Evolutionary conservation across 2,113 vertebrate genomes (phyloP).

Genomic region (Taurulus bubalis): DNA sequence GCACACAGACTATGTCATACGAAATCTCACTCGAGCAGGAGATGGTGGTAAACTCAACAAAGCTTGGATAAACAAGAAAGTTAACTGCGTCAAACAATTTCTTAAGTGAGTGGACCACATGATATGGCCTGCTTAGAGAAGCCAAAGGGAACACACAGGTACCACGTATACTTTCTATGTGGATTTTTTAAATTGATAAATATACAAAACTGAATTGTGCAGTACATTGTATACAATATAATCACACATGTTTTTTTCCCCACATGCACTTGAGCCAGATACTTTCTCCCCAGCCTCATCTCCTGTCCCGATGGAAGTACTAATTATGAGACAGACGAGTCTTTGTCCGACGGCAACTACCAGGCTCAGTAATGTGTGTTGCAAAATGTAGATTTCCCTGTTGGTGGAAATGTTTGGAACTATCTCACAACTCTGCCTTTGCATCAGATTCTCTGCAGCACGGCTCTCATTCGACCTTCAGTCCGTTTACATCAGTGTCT

Average conservation of each 20-base stretch:
- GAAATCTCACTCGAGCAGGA: conserved; percentile 61
- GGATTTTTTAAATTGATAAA: not conserved
- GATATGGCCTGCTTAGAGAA: not conserved
- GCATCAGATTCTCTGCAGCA: conserved; percentile 46
- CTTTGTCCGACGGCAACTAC: conserved; percentile 40
- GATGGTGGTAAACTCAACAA: conserved; percentile 55
- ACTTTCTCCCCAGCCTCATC: conserved; percentile 20
- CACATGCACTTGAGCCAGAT: not conserved
- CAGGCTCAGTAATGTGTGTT: conserved; percentile 13
- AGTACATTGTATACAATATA: not conserved
- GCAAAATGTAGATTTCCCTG: conserved; percentile 33
- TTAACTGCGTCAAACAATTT: conserved; percentile 24
- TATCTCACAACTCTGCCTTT: conserved; percentile 33
- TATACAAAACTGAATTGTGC: not conserved
- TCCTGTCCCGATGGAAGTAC: conserved; percentile 31
- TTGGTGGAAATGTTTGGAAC: conserved; percentile 41
- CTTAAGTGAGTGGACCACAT: conserved; percentile 1
- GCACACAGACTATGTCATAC: conserved; percentile 52
- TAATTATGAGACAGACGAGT: conserved; percentile 43
- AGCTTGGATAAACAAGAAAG: conserved; percentile 43
- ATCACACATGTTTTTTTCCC: not conserved
- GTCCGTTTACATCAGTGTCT: conserved; percentile 61
- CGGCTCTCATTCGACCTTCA: conserved; percentile 59
- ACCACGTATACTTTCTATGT: no score
- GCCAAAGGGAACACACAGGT: not conserved